A percentile compares a stretch with the other conserved stretches of the same genome.
These are phyloP conservation scores for Tetranychus urticae DNA, from an alignment of 1,140 invertebrate genomes.

Conservation along the genomic window DNA sequence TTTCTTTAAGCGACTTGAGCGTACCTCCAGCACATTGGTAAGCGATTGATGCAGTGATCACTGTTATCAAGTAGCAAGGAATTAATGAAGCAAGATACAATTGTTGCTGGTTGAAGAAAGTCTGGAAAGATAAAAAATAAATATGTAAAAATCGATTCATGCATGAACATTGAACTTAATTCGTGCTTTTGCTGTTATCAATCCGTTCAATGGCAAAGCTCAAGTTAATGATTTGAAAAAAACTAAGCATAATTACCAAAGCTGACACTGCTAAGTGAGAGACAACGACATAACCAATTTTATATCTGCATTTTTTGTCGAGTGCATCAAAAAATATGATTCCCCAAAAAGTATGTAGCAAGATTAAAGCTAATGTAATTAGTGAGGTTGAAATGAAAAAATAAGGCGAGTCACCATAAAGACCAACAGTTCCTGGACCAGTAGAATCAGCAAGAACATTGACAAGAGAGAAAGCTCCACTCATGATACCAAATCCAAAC, in stretches of 20 bases:
- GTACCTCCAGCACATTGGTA: constrained; percentile 40
- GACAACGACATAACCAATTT: constrained; percentile 44
- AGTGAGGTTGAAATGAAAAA: constrained; percentile 62
- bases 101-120: constrained; percentile 49
- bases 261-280: constrained; percentile 63
- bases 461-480: constrained; percentile 71
- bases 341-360: constrained; percentile 85
- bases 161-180: no score
- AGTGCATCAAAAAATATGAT: constrained; percentile 74
- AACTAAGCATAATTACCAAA: constrained; percentile 26
- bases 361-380: constrained; percentile 61
- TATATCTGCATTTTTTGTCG: constrained; percentile 46
- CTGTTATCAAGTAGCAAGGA: constrained; percentile 39
- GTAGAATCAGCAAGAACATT: constrained; percentile 79
- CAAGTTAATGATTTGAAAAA: not conserved
- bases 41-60: constrained; percentile 40
- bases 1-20: no score
- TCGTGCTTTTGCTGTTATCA: no score
- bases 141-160: not conserved
- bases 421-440: constrained; percentile 79
- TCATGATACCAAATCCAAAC: constrained; percentile 81
- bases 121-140: constrained; percentile 22
- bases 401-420: constrained; percentile 41
- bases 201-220: no score
- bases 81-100: constrained; percentile 43